Evolutionary conservation across 2,113 vertebrate genomes (phyloP), one percentile per base, ranked within the genome.

Genomic region (Triplophysa siluroides): DNA sequence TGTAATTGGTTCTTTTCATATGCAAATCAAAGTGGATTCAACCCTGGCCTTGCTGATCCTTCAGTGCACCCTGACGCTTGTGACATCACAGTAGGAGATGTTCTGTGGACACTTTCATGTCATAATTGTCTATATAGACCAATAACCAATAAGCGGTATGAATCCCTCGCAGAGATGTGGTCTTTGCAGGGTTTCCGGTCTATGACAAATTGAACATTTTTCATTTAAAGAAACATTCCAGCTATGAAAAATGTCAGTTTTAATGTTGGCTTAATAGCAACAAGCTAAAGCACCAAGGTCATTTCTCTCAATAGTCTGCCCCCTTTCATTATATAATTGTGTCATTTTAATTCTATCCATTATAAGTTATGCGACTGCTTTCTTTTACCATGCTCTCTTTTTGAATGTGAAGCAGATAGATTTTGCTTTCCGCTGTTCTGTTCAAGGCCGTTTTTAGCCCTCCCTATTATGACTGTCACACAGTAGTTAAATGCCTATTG

Each of bases 401-500:
- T 89, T 82, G 19, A 86, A 87, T 87, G 79, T 56, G 62, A 85
- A 82, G 75, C 50, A 77, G 80, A 81, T 81, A 72, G 83, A 80
- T 85, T 84, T 76, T 6, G 60, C 23, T 70, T n/a, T 83, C 81
- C 65, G 50, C 68, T 61, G 67, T 76, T 77, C 56, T 67, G 72
- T 82, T 81, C 83, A 62, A 88, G 86, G 81, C 87, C 80, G 54
- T 85, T 86, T 82, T 69, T 79, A 79, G 67, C 79, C 78, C 71
- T 69, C 84, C 60, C 79, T 41, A 91, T 93, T 93, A 87, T 92
- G 89, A 83, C 81, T 76, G 14, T 75, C 84, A 90, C 82, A 90
- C 88, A 86, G 87, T 90, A 74, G 60, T 68, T 86, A 89, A 92
- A 92, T 87, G 87, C 86, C 90, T 86, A 86, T 83, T 82, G 84